phyloP scores from a whole-genome alignment of 1,140 invertebrate species.

The Macrocentrus cingulum region DNA sequence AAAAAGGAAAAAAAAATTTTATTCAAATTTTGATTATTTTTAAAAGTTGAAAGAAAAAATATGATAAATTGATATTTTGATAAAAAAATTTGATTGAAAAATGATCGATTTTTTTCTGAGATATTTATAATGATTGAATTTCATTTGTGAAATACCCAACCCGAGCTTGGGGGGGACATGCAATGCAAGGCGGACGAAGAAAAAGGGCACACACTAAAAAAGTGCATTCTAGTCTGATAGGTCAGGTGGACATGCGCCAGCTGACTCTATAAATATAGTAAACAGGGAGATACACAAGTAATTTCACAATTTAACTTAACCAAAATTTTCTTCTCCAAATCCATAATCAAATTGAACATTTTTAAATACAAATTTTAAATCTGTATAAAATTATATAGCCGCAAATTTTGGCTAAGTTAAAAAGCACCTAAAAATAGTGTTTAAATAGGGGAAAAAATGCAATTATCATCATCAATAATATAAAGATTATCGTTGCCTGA shows the following conservation, averaged over 20 bases:
- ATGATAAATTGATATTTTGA: too few species aligned
- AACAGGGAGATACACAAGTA: constrained; percentile 16
- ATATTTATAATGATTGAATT: constrained; percentile 12
- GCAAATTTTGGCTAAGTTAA: too few species aligned
- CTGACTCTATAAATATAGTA: constrained; percentile 41
- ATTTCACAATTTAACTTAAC: constrained; percentile 18
- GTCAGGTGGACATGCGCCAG: constrained; percentile 55
- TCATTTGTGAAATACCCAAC: constrained; percentile 37
- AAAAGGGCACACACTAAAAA: constrained; percentile 49
- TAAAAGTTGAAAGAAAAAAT: too few species aligned
- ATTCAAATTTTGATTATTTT: too few species aligned
- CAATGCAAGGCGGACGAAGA: constrained; percentile 48
- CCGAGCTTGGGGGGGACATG: constrained; percentile 43
- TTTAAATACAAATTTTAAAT: neutral
- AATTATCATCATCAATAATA: constrained; percentile 41
- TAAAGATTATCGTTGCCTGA: constrained; percentile 35
- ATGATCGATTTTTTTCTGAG: too few species aligned
- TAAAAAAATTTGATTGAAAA: too few species aligned
- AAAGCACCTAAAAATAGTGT: too few species aligned
- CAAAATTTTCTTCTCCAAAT: constrained; percentile 33
- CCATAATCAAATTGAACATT: too few species aligned
- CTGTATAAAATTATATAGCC: too few species aligned
- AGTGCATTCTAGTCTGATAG: constrained; percentile 47
- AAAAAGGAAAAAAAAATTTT: too few species aligned
- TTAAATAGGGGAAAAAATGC: constrained; percentile 33